These are phyloP conservation scores for Salvelinus sp. DNA, from an alignment of 2,113 vertebrate genomes.

Conservation along the genomic window DNA sequence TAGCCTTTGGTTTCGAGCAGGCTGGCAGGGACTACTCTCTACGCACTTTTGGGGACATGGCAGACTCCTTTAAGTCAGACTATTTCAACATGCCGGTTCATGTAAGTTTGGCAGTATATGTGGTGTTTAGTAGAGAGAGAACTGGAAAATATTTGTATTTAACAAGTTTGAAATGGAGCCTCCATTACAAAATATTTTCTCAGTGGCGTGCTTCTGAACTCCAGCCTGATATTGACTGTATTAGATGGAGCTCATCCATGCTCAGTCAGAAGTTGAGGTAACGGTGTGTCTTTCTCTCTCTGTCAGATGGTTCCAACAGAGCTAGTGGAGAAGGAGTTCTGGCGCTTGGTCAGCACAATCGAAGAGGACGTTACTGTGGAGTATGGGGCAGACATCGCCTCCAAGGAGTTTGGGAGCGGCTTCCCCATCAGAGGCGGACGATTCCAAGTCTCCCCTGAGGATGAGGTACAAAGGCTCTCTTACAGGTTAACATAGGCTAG, in stretches of 20 bases:
- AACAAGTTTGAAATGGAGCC: too few relatives aligned
- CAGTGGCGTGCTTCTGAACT: too few relatives aligned
- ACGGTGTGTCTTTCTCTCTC: not conserved
- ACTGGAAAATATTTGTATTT: not conserved
- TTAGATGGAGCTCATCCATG: not conserved
- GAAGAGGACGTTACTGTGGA: constrained; percentile 98
- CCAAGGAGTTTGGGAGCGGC: constrained; percentile 97
- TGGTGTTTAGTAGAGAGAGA: not conserved
- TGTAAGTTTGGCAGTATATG: constrained; percentile 73
- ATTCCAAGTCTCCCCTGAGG: constrained; percentile 84
- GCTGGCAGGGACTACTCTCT: constrained; percentile 92
- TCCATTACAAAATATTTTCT: too few relatives aligned
- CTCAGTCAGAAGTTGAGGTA: not conserved
- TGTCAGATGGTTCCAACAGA: constrained; percentile 97
- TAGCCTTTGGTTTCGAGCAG: constrained; percentile 97
- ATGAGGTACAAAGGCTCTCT: constrained; percentile 78
- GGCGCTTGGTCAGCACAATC: constrained; percentile 94
- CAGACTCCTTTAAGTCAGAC: constrained; percentile 96
- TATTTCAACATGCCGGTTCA: constrained; percentile 99
- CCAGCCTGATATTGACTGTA: too few relatives aligned
- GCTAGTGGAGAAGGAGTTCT: constrained; percentile 97
- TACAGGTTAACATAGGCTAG: too few relatives aligned
- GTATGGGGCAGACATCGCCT: constrained; percentile 96
- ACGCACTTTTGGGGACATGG: constrained; percentile 94
- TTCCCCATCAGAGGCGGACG: constrained; percentile 89